Percentiles rank a stretch among this genome's conserved stretches.
phyloP scores from a whole-genome alignment of 64 coral and sea anemone species.

The Stichodactyla mertensii region DNA sequence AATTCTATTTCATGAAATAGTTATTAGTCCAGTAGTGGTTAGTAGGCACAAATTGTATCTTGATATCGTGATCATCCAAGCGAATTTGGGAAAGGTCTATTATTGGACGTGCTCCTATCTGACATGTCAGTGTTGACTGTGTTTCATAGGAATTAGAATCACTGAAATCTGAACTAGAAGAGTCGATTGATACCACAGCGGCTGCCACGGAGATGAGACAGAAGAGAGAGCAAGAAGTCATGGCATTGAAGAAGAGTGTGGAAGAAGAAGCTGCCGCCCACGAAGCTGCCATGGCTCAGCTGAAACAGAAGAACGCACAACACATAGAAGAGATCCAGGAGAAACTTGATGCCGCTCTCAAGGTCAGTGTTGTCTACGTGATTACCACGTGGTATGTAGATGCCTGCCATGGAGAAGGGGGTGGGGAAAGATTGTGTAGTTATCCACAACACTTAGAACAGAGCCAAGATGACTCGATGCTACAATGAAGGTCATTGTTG shows the following conservation, averaged over 20 bases:
- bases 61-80: no score
- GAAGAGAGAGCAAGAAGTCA: conserved; percentile 83
- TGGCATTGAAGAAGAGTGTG: conserved; percentile 84
- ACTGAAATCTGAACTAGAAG: conserved; percentile 87
- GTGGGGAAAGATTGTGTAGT: no score
- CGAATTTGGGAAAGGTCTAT: no score
- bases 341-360: conserved; percentile 83
- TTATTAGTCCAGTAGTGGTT: no score
- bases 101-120: no score
- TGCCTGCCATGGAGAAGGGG: neutral
- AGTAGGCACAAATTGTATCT: no score
- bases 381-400: neutral
- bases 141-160: conserved; percentile 77
- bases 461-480: conserved; percentile 84
- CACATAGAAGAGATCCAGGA: conserved; percentile 75
- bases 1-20: no score
- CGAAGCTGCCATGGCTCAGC: conserved; percentile 82
- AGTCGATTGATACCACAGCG: conserved; percentile 90
- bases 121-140: neutral
- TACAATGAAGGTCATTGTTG: conserved; percentile 71
- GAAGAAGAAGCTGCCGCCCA: conserved; percentile 74
- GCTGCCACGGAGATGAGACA: conserved; percentile 69
- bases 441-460: conserved; percentile 65
- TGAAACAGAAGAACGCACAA: conserved; percentile 86
- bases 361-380: conserved; percentile 55